phyloP scores from a whole-genome alignment of 2,113 vertebrate species.

The Epinephelus cyanopodus region DNA sequence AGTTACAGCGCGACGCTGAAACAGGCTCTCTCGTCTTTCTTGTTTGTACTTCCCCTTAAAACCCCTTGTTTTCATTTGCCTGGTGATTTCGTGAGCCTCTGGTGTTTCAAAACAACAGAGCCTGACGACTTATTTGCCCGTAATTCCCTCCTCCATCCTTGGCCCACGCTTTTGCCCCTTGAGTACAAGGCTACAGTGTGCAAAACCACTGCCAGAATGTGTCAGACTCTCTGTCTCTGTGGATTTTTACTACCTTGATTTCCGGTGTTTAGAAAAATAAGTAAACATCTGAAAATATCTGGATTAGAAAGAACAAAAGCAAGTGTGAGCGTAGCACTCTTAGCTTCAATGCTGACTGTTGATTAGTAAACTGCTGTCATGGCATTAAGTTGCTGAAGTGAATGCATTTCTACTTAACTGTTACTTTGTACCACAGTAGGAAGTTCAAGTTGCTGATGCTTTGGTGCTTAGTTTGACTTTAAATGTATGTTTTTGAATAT shows the following conservation, averaged over 20 bases:
- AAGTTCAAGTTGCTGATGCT: background rate
- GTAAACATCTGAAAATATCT: background rate
- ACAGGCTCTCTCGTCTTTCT: background rate
- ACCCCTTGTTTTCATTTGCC: background rate
- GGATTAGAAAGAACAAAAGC: background rate
- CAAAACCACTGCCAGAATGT: conserved; percentile 28
- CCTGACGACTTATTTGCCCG: background rate
- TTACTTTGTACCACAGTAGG: background rate
- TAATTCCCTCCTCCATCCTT: conserved; percentile 3
- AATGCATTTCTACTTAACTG: background rate
- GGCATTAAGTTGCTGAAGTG: background rate
- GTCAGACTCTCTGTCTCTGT: background rate
- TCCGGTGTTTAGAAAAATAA: background rate
- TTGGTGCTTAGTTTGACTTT: conserved; percentile 7
- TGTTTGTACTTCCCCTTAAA: conserved; percentile 23
- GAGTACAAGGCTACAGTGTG: background rate
- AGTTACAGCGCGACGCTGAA: background rate
- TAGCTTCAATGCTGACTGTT: background rate
- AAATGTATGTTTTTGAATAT: background rate
- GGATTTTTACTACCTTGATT: background rate
- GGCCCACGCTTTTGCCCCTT: background rate
- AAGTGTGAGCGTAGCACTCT: background rate
- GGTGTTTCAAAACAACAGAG: conserved; percentile 32
- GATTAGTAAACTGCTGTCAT: background rate
- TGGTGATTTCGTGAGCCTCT: background rate